Conservation (phyloP, 2,888 invertebrate species). For the Eupithecia vulgata region DNA sequence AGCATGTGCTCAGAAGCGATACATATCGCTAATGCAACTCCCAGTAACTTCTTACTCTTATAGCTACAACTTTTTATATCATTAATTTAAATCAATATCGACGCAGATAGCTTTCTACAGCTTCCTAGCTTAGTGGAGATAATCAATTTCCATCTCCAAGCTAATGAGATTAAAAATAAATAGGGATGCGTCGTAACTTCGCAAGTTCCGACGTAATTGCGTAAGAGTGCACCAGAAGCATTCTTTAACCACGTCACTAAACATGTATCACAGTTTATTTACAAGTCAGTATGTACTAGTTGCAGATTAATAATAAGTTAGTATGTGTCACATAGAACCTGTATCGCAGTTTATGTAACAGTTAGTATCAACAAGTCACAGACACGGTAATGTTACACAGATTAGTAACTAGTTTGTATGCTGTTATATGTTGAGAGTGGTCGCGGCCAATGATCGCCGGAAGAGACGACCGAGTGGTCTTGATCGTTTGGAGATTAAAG, state of each 20-base stretch:
- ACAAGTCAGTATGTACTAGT: not conserved
- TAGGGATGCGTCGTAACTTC: constrained; percentile 46
- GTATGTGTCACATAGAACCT: constrained; percentile 12
- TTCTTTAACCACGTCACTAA: constrained; percentile 3
- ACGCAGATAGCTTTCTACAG: not conserved
- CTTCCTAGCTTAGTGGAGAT: not conserved
- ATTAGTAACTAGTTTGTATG: not conserved
- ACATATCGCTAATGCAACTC: too few relatives aligned
- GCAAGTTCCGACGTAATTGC: constrained; percentile 40
- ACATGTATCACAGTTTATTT: constrained; percentile 9
- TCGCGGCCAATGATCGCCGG: constrained; percentile 66
- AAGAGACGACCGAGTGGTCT: constrained; percentile 40
- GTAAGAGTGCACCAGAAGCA: constrained; percentile 8
- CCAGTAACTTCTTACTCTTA: too few relatives aligned
- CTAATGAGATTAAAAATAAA: constrained; percentile 3
- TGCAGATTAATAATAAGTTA: constrained; percentile 8
- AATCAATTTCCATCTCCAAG: not conserved
- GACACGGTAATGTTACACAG: not conserved
- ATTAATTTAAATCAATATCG: not conserved
- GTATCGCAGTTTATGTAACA: constrained; percentile 3
- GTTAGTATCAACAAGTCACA: constrained; percentile 10
- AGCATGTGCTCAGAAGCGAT: too few relatives aligned
- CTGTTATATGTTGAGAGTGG: constrained; percentile 66
- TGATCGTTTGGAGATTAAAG: constrained; percentile 49
- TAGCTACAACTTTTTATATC: too few relatives aligned